Conservation (phyloP, 1,140 invertebrate genomes). For the Lepidurus couesii region DNA sequence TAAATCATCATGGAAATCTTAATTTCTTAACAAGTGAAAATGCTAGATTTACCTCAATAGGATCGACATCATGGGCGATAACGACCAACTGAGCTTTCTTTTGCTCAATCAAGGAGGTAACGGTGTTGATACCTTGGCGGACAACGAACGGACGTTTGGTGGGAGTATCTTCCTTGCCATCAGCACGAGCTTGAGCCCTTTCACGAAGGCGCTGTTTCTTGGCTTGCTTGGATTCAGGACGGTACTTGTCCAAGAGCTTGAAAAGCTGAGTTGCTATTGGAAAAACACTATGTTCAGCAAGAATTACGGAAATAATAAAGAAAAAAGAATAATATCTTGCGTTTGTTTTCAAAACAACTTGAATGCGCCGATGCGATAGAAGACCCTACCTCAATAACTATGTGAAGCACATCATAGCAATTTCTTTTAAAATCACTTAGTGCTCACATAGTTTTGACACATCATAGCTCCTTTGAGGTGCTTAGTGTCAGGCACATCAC, state of each 20-base stretch:
- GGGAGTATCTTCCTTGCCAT: slow-evolving; percentile 77
- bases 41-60: slow-evolving; percentile 75
- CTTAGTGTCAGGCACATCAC: slow-evolving; percentile 35
- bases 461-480: slow-evolving; percentile 29
- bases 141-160: slow-evolving; percentile 84
- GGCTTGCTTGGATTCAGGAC: slow-evolving; percentile 83
- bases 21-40: background rate
- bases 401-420: slow-evolving; percentile 24
- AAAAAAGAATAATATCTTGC: background rate
- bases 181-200: slow-evolving; percentile 72
- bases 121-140: slow-evolving; percentile 85
- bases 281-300: background rate
- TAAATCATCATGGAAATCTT: slow-evolving; percentile 34
- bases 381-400: slow-evolving; percentile 25
- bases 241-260: slow-evolving; percentile 94
- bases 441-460: slow-evolving; percentile 15
- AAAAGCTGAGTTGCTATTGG: slow-evolving; percentile 84
- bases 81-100: slow-evolving; percentile 97
- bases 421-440: slow-evolving; percentile 1
- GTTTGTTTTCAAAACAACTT: background rate
- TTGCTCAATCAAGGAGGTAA: slow-evolving; percentile 92
- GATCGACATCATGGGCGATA: slow-evolving; percentile 98
- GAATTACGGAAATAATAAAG: background rate
- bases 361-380: background rate
- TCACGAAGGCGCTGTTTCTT: slow-evolving; percentile 84